A percentile compares a stretch with the other conserved stretches of the same genome.
Evolutionary conservation across 2,888 invertebrate genomes (phyloP).

Genomic region (Elegia similella): DNA sequence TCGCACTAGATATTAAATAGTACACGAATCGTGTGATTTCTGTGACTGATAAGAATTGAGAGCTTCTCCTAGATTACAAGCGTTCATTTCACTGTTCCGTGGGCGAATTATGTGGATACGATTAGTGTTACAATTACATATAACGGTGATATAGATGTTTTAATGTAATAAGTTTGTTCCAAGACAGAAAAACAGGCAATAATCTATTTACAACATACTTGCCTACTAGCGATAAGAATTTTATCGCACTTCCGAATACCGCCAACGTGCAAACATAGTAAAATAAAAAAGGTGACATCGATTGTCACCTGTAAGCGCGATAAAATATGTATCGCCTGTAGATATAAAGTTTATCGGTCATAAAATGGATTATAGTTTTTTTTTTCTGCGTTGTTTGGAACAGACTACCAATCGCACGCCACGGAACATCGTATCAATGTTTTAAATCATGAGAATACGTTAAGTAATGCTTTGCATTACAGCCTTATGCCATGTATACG

Average conservation of each 20-base stretch:
- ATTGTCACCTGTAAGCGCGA: neutral
- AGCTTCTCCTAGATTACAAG: slow-evolving; percentile 55
- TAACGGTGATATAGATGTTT: slow-evolving; percentile 6
- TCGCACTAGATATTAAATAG: slow-evolving; percentile 42
- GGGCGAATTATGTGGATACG: slow-evolving; percentile 31
- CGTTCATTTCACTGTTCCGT: slow-evolving; percentile 34
- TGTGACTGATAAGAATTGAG: slow-evolving; percentile 60
- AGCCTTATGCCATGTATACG: slow-evolving; percentile 89
- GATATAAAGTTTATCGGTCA: neutral
- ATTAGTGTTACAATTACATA: neutral
- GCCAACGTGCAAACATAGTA: too few species aligned
- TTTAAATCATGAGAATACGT: slow-evolving; percentile 50
- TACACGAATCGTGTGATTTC: slow-evolving; percentile 53
- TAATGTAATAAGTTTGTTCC: slow-evolving; percentile 1
- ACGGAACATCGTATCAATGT: slow-evolving; percentile 28
- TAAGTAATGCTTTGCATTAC: slow-evolving; percentile 74
- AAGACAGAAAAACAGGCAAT: neutral
- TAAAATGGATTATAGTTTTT: neutral
- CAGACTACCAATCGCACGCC: slow-evolving; percentile 4
- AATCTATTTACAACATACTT: neutral
- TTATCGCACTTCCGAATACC: too few species aligned
- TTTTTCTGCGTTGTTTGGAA: neutral
- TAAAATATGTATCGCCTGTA: neutral
- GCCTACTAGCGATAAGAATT: too few species aligned
- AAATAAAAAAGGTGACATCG: neutral